A percentile compares a stretch with the other conserved stretches of the same genome.
These are phyloP conservation scores for Camelus bactrianus DNA, from an alignment of 2,113 vertebrate genomes.

Conservation along the genomic window DNA sequence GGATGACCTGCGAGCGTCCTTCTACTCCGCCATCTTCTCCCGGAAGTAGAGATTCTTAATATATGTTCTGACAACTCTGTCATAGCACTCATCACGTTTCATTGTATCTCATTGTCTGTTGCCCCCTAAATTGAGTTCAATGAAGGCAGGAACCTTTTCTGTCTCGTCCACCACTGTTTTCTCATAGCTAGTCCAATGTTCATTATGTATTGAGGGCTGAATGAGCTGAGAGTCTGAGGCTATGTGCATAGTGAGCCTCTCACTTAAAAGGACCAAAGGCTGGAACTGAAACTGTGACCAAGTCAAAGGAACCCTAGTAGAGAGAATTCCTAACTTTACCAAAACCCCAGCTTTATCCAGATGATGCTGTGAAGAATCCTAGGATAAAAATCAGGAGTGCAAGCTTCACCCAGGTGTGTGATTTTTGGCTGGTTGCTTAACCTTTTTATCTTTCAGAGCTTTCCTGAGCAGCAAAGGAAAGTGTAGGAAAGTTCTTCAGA, in stretches of 20 bases:
- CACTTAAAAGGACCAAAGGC: background rate
- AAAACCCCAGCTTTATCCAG: background rate
- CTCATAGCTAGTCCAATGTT: background rate
- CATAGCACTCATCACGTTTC: background rate
- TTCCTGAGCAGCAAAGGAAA: background rate
- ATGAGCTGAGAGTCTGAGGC: background rate
- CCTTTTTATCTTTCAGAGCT: background rate
- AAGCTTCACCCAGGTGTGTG: background rate
- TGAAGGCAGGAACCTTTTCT: background rate
- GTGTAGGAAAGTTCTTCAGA: background rate
- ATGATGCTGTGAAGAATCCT: background rate
- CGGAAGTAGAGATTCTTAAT: background rate
- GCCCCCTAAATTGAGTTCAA: background rate
- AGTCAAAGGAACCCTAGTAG: background rate
- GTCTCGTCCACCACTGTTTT: background rate
- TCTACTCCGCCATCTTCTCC: too few relatives aligned
- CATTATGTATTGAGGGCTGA: background rate
- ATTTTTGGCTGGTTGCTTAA: background rate
- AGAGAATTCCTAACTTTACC: background rate
- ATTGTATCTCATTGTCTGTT: background rate
- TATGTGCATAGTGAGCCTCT: background rate
- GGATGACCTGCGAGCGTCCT: too few relatives aligned
- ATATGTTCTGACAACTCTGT: background rate
- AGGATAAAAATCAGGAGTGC: background rate
- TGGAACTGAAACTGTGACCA: background rate